Evolutionary conservation across 2,797 vertebrate genomes (phyloP).

Genomic region (Myripristis murdjan): DNA sequence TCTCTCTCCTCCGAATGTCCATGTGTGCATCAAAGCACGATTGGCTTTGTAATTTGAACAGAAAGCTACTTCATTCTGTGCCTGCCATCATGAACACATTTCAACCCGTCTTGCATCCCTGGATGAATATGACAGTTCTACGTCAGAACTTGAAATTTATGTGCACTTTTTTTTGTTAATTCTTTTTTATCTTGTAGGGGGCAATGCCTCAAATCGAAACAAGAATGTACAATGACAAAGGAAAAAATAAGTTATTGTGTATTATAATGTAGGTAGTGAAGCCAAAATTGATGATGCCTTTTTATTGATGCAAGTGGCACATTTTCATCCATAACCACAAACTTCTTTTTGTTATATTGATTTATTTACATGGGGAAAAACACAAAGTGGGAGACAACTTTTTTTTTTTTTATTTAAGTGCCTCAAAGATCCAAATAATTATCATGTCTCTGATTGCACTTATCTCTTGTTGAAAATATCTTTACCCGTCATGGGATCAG

Average conservation of each 20-base stretch:
- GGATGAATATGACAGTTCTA: constrained; percentile 76
- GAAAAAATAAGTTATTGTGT: constrained; percentile 74
- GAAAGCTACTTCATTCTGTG: constrained; percentile 86
- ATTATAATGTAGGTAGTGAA: constrained; percentile 86
- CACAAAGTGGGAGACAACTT: constrained; percentile 75
- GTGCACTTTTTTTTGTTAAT: constrained; percentile 77
- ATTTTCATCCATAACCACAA: constrained; percentile 76
- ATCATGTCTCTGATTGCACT: constrained; percentile 76
- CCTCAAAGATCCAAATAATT: constrained; percentile 83
- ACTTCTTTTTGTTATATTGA: constrained; percentile 46
- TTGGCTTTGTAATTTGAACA: constrained; percentile 75
- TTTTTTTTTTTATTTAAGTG: constrained; percentile 89
- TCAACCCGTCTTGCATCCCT: constrained; percentile 75
- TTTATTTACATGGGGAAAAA: constrained; percentile 42
- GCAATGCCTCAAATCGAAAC: constrained; percentile 74
- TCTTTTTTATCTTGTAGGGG: constrained; percentile 62
- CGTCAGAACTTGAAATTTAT: constrained; percentile 76
- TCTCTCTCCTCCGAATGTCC: constrained; percentile 59
- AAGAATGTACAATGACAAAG: constrained; percentile 87
- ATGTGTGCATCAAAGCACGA: constrained; percentile 72
- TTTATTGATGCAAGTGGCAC: constrained; percentile 87
- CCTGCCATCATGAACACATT: constrained; percentile 83
- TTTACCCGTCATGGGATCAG: constrained; percentile 23
- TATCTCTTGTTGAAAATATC: constrained; percentile 47
- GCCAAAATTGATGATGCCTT: constrained; percentile 89